These are phyloP conservation scores for Rallus crepitans DNA, from an alignment of 2,797 vertebrate genomes.

Conservation along the genomic window DNA sequence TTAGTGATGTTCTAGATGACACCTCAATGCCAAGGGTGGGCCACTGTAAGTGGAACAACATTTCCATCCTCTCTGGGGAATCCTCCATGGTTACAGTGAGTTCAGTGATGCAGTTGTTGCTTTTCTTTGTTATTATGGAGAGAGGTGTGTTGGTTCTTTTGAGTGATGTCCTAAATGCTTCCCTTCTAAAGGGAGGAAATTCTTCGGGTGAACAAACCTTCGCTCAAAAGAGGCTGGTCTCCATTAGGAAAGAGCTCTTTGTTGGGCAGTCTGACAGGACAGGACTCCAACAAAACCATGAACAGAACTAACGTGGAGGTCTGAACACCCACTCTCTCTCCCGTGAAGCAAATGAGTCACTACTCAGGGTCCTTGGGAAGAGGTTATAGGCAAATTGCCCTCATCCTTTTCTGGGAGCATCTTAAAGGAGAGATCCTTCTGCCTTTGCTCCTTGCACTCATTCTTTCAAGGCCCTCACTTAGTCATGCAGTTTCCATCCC, in stretches of 20 bases:
- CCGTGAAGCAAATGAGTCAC: not conserved
- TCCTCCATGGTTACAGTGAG: not conserved
- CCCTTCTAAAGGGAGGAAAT: not conserved
- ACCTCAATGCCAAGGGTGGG: not conserved
- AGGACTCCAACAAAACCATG: not conserved
- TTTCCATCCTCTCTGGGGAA: not conserved
- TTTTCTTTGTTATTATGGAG: not conserved
- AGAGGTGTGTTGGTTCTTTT: not conserved
- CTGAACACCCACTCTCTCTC: not conserved
- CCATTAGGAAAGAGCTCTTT: not conserved
- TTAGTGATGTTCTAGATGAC: not conserved
- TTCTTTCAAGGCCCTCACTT: not conserved
- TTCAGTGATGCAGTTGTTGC: not conserved
- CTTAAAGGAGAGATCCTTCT: not conserved
- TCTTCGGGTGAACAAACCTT: not conserved
- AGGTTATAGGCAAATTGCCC: not conserved
- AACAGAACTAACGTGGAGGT: not conserved
- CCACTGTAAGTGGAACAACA: not conserved
- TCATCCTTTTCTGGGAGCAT: not conserved
- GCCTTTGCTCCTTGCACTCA: not conserved
- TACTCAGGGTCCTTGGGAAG: not conserved
- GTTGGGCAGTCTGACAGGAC: not conserved
- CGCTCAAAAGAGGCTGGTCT: not conserved
- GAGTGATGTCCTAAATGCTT: not conserved
- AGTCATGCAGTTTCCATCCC: not conserved